Conservation (phyloP, 2,113 vertebrate species). For the Turnix velox region DNA sequence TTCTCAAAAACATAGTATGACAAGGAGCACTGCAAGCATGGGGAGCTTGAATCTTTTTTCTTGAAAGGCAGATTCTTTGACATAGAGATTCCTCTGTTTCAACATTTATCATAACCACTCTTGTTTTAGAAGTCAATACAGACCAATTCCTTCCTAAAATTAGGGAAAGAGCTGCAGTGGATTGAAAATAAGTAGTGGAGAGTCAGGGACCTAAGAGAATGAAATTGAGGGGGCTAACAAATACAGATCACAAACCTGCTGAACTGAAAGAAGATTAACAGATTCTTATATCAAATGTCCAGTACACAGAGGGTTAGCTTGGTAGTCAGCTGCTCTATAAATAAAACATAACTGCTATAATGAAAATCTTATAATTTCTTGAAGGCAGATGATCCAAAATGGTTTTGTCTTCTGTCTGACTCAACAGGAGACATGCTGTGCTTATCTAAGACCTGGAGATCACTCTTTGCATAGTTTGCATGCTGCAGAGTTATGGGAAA, state of each 20-base stretch:
- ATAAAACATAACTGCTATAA: background rate
- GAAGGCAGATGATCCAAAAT: background rate
- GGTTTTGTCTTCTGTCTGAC: background rate
- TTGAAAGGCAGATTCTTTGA: background rate
- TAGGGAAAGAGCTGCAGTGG: background rate
- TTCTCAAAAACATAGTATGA: background rate
- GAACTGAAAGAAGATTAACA: background rate
- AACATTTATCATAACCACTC: background rate
- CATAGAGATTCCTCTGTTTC: background rate
- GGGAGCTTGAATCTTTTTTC: background rate
- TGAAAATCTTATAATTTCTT: background rate
- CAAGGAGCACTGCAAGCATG: background rate
- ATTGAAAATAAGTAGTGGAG: background rate
- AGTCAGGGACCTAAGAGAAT: background rate
- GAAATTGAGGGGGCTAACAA: background rate
- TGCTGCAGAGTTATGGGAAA: background rate
- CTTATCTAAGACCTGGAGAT: background rate
- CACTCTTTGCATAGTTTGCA: background rate
- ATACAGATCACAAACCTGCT: background rate
- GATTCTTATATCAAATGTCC: background rate
- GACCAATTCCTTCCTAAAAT: background rate
- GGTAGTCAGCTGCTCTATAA: background rate
- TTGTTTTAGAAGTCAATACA: background rate
- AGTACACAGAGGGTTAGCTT: background rate
- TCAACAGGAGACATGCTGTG: background rate